Evolutionary conservation across 2,797 vertebrate genomes (phyloP), one percentile per base, ranked within the genome.

Genomic region (Labroides dimidiatus): DNA sequence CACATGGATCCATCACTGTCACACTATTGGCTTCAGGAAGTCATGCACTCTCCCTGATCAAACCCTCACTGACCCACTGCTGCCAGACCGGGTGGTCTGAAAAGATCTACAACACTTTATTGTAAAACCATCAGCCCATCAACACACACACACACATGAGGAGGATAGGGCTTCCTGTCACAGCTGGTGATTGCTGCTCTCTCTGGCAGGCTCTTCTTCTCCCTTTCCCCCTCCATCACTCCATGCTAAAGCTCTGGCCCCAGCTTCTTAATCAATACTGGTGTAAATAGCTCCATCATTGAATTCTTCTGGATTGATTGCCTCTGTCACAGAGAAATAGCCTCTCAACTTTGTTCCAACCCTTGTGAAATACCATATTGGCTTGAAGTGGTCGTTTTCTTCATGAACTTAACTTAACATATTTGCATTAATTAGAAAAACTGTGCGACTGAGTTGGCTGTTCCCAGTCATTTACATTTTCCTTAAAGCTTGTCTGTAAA

Each of bases 201-300:
- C 65, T 17, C 61, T 43, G 67, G 39, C 49, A 72, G 49, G 21
- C 62, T 77, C 57, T 21, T 52, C 68, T 56, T 59, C 55, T 33
- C 13, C 6, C 21, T 6, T 10, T 75, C 69, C 19, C 45, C 30
- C 30, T 6, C 27, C 27, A 12, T 59, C 74, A 77, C 67, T 81
- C 54, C 24, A 16, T n/a, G 68, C 85, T 72, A 54, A 79, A 73
- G 61, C 10, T 12, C n/a, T 19, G 41, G 33, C 72, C 65, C 51
- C 64, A 64, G 64, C 69, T 64, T 84, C 72, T 78, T 69, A 85
- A 91, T 91, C 89, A 75, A 91, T 88, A 86, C 2, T 5, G 16
- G 45, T 37, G 9, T 81, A 84, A 89, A 84, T 66, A 64, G 65
- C 65, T 72, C 60, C 75, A 75, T 90, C 77, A 68, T 79, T 74